Base-by-base conservation (phyloP, 2,113 vertebrate species). In the Piprites chloris region DNA sequence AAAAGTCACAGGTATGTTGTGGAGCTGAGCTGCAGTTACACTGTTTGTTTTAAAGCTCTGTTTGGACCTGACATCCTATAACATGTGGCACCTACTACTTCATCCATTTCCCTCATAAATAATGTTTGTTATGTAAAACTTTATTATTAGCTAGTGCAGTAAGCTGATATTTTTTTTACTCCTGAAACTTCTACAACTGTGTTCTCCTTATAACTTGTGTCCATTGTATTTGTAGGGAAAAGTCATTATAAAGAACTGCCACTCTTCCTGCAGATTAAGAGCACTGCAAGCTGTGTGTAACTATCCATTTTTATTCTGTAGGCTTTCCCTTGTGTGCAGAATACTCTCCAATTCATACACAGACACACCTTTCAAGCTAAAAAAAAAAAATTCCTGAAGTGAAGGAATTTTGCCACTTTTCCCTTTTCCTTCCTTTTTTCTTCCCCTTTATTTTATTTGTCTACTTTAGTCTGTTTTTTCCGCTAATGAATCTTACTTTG, bases 401-500 rank as follows among this genome's bases (percentile, higher is more conserved):
- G 2, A 67, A 95, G 26, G 56, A 82, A 88, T 30, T 73, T 82
- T 62, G 23, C 26, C 20, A 21, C n/a, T 74, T 87, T 90, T 41
- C 32, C 11, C 59, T 81, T 52, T n/a, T 67, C 11, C 4, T 69
- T 42, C 2, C 2, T 33, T 15, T 23, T 24, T 9, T 0, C 1
- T 4, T 5, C 7, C 1, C 6, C 0, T 14, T 68, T 47, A 23
- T 44, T 14, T 33, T 67, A 56, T 41, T 87, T 92, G 33, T 55
- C 66, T 89, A 30, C n/a, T 92, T 92, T 61, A 41, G 85, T 76
- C 39, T 83, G 66, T 5, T 72, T 53, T 74, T 92, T 83, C 59
- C 62, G 47, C 77, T 91, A 96, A 93, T 77, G 49, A 93, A 92
- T 89, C 81, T 87, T 87, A 80, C 73, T 93, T 96, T 87, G 46